Conservation (phyloP, 2,797 vertebrate genomes). For the Calcarius lapponicus region DNA sequence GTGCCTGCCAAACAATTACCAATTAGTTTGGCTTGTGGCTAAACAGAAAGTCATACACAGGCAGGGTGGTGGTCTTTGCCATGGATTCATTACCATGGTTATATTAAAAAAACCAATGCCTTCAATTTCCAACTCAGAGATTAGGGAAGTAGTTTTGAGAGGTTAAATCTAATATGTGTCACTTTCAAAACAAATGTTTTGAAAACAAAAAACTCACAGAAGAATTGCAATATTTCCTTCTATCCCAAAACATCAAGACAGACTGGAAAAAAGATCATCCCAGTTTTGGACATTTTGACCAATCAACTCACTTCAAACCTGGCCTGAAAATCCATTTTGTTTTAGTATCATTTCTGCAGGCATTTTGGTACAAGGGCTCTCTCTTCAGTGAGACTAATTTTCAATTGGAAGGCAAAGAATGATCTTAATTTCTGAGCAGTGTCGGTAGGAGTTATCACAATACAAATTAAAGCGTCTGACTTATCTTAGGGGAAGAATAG, state of each 20-base stretch:
- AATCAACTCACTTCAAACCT: neutral
- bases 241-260: neutral
- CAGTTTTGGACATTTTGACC: neutral
- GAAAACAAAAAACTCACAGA: neutral
- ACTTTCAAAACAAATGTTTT: neutral
- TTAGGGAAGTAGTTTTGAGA: neutral
- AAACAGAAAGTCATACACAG: neutral
- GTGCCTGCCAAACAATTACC: neutral
- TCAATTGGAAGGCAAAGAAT: neutral
- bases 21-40: neutral
- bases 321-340: neutral
- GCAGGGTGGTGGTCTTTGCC: neutral
- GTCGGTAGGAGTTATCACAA: neutral
- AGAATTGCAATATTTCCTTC: neutral
- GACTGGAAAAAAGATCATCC: neutral
- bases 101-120: neutral
- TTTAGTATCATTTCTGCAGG: neutral
- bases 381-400: neutral
- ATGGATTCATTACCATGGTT: neutral
- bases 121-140: neutral
- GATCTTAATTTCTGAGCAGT: neutral
- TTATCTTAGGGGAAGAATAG: neutral
- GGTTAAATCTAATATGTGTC: neutral
- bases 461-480: neutral
- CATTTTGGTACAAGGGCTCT: neutral